These are phyloP conservation scores for Phocides pigmalion DNA, from an alignment of 1,140 invertebrate species.

Conservation along the genomic window DNA sequence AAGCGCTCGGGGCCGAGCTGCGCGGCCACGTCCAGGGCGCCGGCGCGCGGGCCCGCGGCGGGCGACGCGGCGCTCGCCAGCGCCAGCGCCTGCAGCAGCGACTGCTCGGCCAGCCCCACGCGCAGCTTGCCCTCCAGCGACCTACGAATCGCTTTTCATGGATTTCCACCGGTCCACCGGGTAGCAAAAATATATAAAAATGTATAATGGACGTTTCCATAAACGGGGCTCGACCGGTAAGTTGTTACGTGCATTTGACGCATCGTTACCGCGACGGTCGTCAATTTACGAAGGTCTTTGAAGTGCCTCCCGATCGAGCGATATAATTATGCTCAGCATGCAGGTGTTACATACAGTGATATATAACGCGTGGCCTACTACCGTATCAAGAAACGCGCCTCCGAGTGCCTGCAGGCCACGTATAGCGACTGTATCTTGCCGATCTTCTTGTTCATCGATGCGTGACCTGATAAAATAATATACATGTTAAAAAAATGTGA, in stretches of 20 bases:
- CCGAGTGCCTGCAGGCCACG: conserved; percentile 95
- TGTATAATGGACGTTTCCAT: too few species aligned
- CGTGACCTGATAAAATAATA: conserved; percentile 82
- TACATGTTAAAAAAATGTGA: not conserved
- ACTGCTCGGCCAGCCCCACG: conserved; percentile 98
- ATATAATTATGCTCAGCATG: too few species aligned
- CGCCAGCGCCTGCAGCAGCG: conserved; percentile 95
- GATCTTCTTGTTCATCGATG: conserved; percentile 92
- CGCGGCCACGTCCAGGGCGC: conserved; percentile 86
- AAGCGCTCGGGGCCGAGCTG: conserved; percentile 87
- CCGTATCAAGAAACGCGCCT: conserved; percentile 96
- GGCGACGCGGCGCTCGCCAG: conserved; percentile 91
- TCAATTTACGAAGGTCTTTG: too few species aligned
- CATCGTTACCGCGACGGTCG: too few species aligned
- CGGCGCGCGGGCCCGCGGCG: conserved; percentile 87
- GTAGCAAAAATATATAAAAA: too few species aligned
- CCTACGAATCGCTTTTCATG: too few species aligned
- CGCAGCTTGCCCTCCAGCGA: conserved; percentile 97
- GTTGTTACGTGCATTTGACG: too few species aligned
- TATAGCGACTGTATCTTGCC: conserved; percentile 96
- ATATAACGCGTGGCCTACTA: too few species aligned
- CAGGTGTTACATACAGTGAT: too few species aligned
- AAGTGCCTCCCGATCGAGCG: too few species aligned
- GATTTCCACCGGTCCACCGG: too few species aligned
- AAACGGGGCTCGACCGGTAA: too few species aligned